A percentile compares a stretch with the other conserved stretches of the same genome.
phyloP scores from a whole-genome alignment of 2,113 vertebrate genomes.

The Patagioenas fasciata region DNA sequence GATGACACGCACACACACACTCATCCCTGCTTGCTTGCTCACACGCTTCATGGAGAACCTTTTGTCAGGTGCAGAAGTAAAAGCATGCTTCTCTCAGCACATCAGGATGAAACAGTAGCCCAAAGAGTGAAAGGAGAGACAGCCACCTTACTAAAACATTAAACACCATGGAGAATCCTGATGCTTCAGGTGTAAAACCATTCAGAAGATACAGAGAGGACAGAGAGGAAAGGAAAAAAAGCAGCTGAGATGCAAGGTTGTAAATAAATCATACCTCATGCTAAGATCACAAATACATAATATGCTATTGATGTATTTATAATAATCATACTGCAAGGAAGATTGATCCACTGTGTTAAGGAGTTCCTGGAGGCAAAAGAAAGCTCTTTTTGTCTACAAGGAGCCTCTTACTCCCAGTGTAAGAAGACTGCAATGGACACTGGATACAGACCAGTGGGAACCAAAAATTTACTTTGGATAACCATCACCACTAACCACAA shows the following conservation, averaged over 20 bases:
- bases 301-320: neutral
- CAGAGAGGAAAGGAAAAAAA: neutral
- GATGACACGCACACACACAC: neutral
- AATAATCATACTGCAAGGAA: conserved; percentile 10
- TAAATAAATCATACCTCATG: conserved; percentile 31
- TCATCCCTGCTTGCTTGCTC: neutral
- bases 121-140: conserved; percentile 41
- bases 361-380: neutral
- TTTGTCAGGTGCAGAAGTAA: neutral
- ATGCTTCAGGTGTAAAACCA: neutral
- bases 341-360: neutral
- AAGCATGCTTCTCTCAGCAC: neutral
- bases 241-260: neutral
- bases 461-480: neutral
- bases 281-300: neutral
- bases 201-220: neutral
- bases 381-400: neutral
- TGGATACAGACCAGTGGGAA: neutral
- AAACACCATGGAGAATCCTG: conserved; percentile 16
- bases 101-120: conserved; percentile 31
- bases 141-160: conserved; percentile 55
- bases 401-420: neutral
- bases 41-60: neutral
- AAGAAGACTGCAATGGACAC: neutral
- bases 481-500: neutral